These are phyloP conservation scores for Lepisosteus oculatus DNA, from an alignment of 2,113 vertebrate species.

Conservation along the genomic window DNA sequence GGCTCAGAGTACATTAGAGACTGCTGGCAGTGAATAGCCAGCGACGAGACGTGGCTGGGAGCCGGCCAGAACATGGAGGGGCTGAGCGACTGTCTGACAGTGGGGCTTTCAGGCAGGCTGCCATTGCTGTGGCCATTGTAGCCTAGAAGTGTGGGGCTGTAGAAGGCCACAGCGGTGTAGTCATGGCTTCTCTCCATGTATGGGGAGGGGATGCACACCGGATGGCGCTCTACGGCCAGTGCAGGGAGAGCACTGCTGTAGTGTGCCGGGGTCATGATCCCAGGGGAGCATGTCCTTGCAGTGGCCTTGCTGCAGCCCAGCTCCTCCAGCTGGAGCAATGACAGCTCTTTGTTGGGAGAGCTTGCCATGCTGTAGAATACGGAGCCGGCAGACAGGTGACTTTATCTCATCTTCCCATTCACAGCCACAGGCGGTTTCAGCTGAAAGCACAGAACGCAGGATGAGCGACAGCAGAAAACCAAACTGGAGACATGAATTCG, in stretches of 20 bases:
- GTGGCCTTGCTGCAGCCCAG: conserved; percentile 68
- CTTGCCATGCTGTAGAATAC: conserved; percentile 47
- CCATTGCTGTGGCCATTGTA: conserved; percentile 58
- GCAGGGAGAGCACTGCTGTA: conserved; percentile 69
- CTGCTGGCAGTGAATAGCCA: conserved; percentile 75
- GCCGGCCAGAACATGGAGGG: conserved; percentile 74
- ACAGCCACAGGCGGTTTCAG: not conserved
- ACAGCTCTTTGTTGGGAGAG: conserved; percentile 67
- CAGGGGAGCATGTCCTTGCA: conserved; percentile 63
- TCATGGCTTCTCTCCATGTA: conserved; percentile 77
- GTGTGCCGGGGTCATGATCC: conserved; percentile 53
- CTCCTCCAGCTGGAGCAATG: conserved; percentile 35
- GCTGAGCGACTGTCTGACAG: conserved; percentile 63
- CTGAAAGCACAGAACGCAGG: not conserved
- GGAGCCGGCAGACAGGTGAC: not conserved
- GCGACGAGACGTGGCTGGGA: conserved; percentile 64
- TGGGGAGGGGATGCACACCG: conserved; percentile 80
- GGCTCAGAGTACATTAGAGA: conserved; percentile 75
- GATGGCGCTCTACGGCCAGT: conserved; percentile 64
- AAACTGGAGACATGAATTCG: too few relatives aligned
- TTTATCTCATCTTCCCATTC: not conserved
- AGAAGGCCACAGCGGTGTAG: conserved; percentile 76
- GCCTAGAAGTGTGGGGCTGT: conserved; percentile 71
- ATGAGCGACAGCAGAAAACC: not conserved
- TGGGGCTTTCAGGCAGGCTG: conserved; percentile 55